Percentiles rank a stretch among this genome's conserved stretches.
phyloP scores from a whole-genome alignment of 2,797 vertebrate species.

The Manis crassicaudata region DNA sequence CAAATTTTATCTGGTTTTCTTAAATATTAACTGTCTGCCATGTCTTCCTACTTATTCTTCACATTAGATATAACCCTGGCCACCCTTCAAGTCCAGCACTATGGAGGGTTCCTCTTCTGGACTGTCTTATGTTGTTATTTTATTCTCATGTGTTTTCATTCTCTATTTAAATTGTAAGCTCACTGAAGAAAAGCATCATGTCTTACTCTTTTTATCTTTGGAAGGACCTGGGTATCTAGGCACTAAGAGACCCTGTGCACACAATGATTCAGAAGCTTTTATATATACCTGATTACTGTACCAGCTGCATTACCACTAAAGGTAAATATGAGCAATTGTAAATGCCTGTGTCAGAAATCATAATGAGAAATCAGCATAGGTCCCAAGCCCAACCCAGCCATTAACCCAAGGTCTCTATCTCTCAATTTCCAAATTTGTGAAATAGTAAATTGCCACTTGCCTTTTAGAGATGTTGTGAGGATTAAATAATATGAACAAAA shows the following conservation, averaged over 20 bases:
- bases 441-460: not conserved
- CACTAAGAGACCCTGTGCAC: not conserved
- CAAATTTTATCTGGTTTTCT: slow-evolving; percentile 24
- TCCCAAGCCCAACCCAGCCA: not conserved
- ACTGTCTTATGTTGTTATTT: not conserved
- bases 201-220: not conserved
- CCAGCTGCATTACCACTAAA: not conserved
- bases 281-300: not conserved
- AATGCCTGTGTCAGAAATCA: not conserved
- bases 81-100: not conserved
- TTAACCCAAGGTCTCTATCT: not conserved
- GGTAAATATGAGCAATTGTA: not conserved
- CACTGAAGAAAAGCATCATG: not conserved
- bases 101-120: not conserved
- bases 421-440: not conserved
- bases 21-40: not conserved
- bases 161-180: not conserved
- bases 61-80: not conserved
- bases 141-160: not conserved
- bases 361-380: not conserved
- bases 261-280: not conserved
- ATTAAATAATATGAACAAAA: slow-evolving; percentile 21
- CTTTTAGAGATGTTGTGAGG: not conserved
- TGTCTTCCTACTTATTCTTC: not conserved
- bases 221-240: not conserved